Base-by-base conservation (phyloP, 2,888 invertebrate genomes). In the Pyrocoelia pectoralis region DNA sequence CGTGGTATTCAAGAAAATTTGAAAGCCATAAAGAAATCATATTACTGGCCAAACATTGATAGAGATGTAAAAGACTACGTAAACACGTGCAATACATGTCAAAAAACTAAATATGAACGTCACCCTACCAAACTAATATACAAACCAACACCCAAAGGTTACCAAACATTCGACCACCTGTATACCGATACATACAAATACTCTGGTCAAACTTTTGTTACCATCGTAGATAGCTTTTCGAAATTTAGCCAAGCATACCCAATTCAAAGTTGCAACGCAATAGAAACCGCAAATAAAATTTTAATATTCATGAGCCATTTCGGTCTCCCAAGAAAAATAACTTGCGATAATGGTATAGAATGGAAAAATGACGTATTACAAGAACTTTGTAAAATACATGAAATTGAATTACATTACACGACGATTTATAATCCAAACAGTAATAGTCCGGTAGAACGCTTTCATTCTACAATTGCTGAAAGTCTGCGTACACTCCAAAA, bases 141-240 rank as follows among this genome's bases (percentile, higher is more conserved):
- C 17, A 59, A 64, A 46, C 50, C 49, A 10, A 69, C 66, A 2
- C 68, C 66, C 10, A 67, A 64, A 43, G 57, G 59, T 14, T 38
- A 15, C 8, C 48, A 52, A 55, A 51, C 68, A 8, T 67, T 68
- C 28, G 64, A 68, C 43, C 49, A 60, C 28, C 10, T 69, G 29
- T 61, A 66, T 24, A 56, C 54, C 19, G 65, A 69, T 54, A 51
- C 54, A 10, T 50, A 67, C 15, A 46, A 38, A 19, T 12, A 53
- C 13, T 49, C 63, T 13, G 62, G 52, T 8, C 38, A 43, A 38
- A 56, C 65, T 10, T 70, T 70, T 43, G 40, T 68, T 14, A 71
- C 68, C 1, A 67, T 71, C 8, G 58, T 68, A 17, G 71, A 72
- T 48, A 53, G 62, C 17, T 69, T 70, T 33, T 69, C 70, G n/a